phyloP scores from a whole-genome alignment of 35 echinoderm and acorn worm genomes.

The Apostichopus californicus region DNA sequence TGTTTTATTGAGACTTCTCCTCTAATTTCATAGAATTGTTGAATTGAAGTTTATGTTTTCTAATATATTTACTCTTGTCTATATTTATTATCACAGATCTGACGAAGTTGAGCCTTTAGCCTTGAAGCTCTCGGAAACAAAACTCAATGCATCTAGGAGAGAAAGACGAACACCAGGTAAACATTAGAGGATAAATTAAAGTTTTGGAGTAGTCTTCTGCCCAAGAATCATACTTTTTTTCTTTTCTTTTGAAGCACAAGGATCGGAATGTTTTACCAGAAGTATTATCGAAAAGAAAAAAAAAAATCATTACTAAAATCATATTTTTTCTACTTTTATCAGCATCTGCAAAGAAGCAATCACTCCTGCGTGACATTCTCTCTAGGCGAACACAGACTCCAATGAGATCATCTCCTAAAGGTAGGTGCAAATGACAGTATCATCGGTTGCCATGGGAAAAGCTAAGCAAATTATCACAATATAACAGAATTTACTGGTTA shows the following conservation, averaged over 20 bases:
- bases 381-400: slow-evolving; percentile 78
- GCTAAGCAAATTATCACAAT: too few relatives aligned
- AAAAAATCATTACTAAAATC: too few relatives aligned
- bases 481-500: too few relatives aligned
- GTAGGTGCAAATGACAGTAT: slow-evolving; percentile 3
- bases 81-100: slow-evolving; percentile 35
- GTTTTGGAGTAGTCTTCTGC: too few relatives aligned
- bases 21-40: too few relatives aligned
- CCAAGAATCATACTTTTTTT: too few relatives aligned
- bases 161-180: slow-evolving; percentile 44
- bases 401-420: slow-evolving; percentile 76
- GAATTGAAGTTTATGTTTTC: too few relatives aligned
- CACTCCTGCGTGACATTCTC: slow-evolving; percentile 73
- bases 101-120: slow-evolving; percentile 61
- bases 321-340: background rate
- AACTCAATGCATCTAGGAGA: slow-evolving; percentile 13
- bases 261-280: too few relatives aligned
- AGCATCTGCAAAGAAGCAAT: slow-evolving; percentile 69
- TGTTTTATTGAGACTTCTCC: too few relatives aligned
- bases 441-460: too few relatives aligned
- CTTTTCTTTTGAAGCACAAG: too few relatives aligned
- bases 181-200: background rate
- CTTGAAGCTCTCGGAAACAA: slow-evolving; percentile 56
- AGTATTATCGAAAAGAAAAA: too few relatives aligned
- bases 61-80: background rate